These are phyloP conservation scores for Microcebus lehilahytsara DNA, from an alignment of 2,113 vertebrate species.

Conservation along the genomic window DNA sequence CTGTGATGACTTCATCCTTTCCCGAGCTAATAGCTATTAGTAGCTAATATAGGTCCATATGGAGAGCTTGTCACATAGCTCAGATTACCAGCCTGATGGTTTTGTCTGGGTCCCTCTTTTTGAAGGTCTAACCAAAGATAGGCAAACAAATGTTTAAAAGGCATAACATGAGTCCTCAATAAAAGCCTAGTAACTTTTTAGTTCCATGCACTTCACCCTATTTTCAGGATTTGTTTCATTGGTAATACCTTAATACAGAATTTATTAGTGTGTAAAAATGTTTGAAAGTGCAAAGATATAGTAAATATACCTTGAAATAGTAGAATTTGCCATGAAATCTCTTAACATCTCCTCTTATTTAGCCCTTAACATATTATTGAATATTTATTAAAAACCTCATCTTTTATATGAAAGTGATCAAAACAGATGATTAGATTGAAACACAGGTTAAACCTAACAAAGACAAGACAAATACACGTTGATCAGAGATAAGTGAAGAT, in stretches of 20 bases:
- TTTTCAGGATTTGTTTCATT: neutral
- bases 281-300: neutral
- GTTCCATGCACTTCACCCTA: neutral
- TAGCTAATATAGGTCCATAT: neutral
- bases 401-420: neutral
- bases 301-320: neutral
- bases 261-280: neutral
- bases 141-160: neutral
- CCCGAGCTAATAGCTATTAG: neutral
- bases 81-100: neutral
- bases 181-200: neutral
- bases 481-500: neutral
- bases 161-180: neutral
- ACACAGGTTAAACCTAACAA: neutral
- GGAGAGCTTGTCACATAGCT: neutral
- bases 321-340: neutral
- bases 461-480: neutral
- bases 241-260: neutral
- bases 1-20: neutral
- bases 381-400: neutral
- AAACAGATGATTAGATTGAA: neutral
- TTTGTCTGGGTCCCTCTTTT: neutral
- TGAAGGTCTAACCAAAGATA: neutral
- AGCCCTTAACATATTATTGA: neutral
- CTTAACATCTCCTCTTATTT: neutral